Base-by-base conservation (phyloP, 2,113 vertebrate species). In the Madoqua kirkii region DNA sequence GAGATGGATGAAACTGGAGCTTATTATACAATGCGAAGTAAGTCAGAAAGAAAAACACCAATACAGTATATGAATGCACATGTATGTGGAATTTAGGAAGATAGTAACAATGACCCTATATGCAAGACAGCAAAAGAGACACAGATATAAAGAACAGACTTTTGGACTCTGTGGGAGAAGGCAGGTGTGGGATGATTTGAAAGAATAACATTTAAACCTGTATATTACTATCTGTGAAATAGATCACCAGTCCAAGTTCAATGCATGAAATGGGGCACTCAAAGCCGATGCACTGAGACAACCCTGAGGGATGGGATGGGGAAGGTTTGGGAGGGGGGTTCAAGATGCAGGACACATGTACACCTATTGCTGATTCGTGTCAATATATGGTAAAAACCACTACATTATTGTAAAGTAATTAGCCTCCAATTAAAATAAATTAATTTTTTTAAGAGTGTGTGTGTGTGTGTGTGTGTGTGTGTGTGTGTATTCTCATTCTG, bases 91-190 rank as follows among this genome's bases (percentile, higher is more conserved):
- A n/a, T 67, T 67, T n/a, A n/a, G 33, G n/a, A 67, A 67, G 62
- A 67, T n/a, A 17, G 62, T 67, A n/a, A 67, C 0, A 0, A 67
- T n/a, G 7, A 67, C 16, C 3, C 33, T 27, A n/a, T n/a, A n/a
- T 10, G 33, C 0, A 8, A 67, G 62, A 67, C 7, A 67, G 33
- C 62, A 67, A 67, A 67, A n/a, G 33, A 67, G 62, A n/a, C 33
- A 67, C 16, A 67, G 31, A 64, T 64, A 7, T 33, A 33, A 67
- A 67, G 62, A n/a, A 67, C 3, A 67, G 4, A n/a, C 62, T 67
- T 67, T n/a, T 67, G 33, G 33, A 67, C 16, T 67, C 16, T n/a
- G 62, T 19, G 16, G 33, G 62, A 19, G 16, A 67, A 67, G 15
- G 16, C 0, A 0, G 33, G 62, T 16, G 62, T n/a, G 62, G 16